Evolutionary conservation across 2,113 vertebrate species (phyloP).

Genomic region (Zosterops hypoxanthus): DNA sequence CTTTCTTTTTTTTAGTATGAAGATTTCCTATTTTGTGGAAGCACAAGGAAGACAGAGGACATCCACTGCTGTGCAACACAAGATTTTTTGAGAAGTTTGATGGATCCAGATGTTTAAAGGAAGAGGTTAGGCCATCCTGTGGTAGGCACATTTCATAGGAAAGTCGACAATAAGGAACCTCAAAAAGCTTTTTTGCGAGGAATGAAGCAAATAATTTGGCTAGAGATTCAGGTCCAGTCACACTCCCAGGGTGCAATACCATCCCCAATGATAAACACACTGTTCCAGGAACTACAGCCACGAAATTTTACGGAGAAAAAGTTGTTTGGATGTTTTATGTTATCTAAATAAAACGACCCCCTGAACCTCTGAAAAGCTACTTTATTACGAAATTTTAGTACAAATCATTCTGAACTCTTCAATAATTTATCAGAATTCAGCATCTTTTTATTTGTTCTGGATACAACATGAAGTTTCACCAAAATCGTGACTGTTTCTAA

Average conservation of each 20-base stretch:
- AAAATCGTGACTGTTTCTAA: slow-evolving; percentile 33
- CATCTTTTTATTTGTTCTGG: neutral
- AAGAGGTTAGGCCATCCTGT: neutral
- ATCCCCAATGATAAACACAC: neutral
- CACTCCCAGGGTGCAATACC: neutral
- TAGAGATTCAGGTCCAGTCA: neutral
- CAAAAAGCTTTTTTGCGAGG: neutral
- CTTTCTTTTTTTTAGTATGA: neutral
- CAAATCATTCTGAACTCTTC: slow-evolving; percentile 11
- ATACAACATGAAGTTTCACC: neutral
- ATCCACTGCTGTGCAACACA: neutral
- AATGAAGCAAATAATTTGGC: neutral
- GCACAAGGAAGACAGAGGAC: neutral
- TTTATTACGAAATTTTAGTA: neutral
- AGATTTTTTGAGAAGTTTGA: neutral
- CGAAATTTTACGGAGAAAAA: neutral
- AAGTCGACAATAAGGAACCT: neutral
- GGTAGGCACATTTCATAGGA: neutral
- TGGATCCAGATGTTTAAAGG: neutral
- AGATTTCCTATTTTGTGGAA: neutral
- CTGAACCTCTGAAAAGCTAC: neutral
- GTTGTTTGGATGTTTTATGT: neutral
- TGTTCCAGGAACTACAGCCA: neutral
- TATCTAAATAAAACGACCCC: neutral
- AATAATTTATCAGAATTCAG: neutral